Evolutionary conservation across 1,140 invertebrate species (phyloP).

Genomic region (Zaprionus nigranus): DNA sequence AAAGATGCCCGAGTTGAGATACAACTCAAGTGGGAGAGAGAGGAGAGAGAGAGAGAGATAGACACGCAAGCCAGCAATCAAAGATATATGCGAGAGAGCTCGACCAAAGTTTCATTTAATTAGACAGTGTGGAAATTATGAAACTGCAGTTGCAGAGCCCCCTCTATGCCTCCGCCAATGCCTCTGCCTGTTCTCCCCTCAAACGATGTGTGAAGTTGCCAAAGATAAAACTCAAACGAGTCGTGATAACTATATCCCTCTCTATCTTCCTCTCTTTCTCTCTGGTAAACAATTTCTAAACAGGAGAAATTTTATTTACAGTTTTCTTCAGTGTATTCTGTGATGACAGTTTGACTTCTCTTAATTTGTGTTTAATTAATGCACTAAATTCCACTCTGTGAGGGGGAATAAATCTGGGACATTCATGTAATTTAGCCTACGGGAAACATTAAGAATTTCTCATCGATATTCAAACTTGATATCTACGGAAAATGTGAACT

Average conservation of each 20-base stretch:
- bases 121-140: conserved; percentile 58
- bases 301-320: conserved; percentile 10
- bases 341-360: conserved; percentile 73
- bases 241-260: conserved; percentile 38
- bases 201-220: conserved; percentile 49
- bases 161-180: neutral
- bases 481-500: neutral
- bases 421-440: neutral
- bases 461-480: neutral
- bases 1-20: conserved; percentile 7
- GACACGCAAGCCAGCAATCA: conserved; percentile 31
- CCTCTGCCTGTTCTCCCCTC: neutral
- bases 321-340: conserved; percentile 59
- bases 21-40: neutral
- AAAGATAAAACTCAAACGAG: conserved; percentile 47
- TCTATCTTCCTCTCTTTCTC: conserved; percentile 15
- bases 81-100: conserved; percentile 30
- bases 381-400: conserved; percentile 44
- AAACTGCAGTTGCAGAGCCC: conserved; percentile 38
- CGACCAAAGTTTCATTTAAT: conserved; percentile 43
- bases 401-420: neutral
- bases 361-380: conserved; percentile 74
- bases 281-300: conserved; percentile 32
- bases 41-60: neutral
- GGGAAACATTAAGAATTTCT: neutral